Evolutionary conservation across 2,797 vertebrate genomes (phyloP).

Genomic region (Neomorphus geoffroyi): DNA sequence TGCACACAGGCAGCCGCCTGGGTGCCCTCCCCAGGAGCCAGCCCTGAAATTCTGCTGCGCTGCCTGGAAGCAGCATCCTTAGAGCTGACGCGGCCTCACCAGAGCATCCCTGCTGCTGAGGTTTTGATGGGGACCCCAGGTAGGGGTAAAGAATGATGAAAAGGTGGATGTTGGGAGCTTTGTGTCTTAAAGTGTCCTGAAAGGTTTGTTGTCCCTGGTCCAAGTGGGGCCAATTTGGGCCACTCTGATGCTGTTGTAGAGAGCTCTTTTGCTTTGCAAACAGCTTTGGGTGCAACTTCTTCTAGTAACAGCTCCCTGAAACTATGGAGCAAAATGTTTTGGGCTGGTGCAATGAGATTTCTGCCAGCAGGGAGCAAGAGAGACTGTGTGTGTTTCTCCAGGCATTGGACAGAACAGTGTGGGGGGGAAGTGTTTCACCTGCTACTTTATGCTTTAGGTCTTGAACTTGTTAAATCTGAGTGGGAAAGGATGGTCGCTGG

Average conservation of each 20-base stretch:
- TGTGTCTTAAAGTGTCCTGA: too few relatives aligned
- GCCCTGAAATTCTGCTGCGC: neutral
- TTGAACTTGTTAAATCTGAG: neutral
- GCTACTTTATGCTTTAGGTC: neutral
- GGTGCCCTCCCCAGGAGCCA: neutral
- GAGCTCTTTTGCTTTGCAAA: neutral
- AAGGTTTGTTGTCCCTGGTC: neutral
- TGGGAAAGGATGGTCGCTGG: neutral
- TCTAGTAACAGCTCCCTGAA: neutral
- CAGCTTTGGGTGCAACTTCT: neutral
- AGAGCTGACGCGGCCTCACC: neutral
- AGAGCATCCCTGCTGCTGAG: neutral
- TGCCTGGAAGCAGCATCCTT: neutral
- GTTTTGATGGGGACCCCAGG: neutral
- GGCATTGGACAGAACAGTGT: neutral
- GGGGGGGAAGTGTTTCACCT: neutral
- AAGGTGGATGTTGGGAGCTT: neutral
- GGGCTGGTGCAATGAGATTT: neutral
- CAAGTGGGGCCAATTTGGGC: rapidly evolving
- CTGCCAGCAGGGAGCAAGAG: neutral
- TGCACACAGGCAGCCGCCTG: neutral
- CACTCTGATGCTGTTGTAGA: neutral
- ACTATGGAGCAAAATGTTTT: neutral
- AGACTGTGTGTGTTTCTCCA: neutral
- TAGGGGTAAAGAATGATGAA: neutral